These are phyloP conservation scores for Notocelia uddmanniana DNA, from an alignment of 2,888 invertebrate species.

Conservation along the genomic window DNA sequence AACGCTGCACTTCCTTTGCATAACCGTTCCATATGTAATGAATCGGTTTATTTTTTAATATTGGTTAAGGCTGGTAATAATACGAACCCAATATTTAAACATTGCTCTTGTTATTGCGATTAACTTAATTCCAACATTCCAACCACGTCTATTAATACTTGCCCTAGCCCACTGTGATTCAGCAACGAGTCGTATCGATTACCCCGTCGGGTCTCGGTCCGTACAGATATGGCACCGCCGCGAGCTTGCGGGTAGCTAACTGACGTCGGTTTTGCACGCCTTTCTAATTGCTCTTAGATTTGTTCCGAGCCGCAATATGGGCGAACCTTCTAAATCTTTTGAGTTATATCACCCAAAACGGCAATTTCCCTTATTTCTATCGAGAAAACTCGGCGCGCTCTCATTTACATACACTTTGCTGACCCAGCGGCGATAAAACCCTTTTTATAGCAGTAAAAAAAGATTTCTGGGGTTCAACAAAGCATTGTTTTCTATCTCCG, in stretches of 20 bases:
- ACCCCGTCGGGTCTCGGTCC: slow-evolving; percentile 30
- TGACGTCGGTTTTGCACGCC: slow-evolving; percentile 8
- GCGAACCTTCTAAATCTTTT: slow-evolving; percentile 54
- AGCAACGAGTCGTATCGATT: slow-evolving; percentile 44
- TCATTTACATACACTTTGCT: slow-evolving; percentile 83
- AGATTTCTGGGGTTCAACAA: slow-evolving; percentile 73
- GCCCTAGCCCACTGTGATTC: slow-evolving; percentile 38
- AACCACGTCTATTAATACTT: slow-evolving; percentile 37
- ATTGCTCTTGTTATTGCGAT: slow-evolving; percentile 23
- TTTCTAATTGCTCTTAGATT: slow-evolving; percentile 41
- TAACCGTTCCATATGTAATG: neutral
- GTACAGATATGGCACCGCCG: slow-evolving; percentile 28
- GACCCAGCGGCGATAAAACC: slow-evolving; percentile 81
- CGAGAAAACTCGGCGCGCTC: slow-evolving; percentile 65
- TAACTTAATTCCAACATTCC: slow-evolving; percentile 31
- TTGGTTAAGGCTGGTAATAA: neutral
- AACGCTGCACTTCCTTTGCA: neutral
- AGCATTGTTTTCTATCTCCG: slow-evolving; percentile 60
- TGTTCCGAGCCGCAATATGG: slow-evolving; percentile 47
- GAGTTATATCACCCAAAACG: slow-evolving; percentile 67
- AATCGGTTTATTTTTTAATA: slow-evolving; percentile 1
- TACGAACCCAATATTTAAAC: no score
- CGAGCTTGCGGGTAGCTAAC: slow-evolving; percentile 26
- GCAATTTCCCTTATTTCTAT: slow-evolving; percentile 73
- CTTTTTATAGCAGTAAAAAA: slow-evolving; percentile 77